A percentile compares a stretch with the other conserved stretches of the same genome.
phyloP scores from a whole-genome alignment of 2,888 invertebrate genomes.

The Selenia dentaria region DNA sequence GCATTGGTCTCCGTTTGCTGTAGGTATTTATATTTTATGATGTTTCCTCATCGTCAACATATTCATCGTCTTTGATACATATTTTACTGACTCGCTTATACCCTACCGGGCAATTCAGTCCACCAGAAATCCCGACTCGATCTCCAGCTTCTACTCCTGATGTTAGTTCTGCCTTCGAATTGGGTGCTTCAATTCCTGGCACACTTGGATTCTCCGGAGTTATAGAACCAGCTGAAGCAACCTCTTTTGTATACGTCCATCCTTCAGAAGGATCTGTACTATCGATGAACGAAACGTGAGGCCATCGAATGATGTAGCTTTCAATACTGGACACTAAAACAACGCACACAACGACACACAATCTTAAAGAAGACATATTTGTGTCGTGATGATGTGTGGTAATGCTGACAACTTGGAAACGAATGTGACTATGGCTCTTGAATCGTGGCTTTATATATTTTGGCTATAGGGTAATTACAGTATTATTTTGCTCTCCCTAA shows the following conservation, averaged over 20 bases:
- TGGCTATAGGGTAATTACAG: background rate
- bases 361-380: slow-evolving; percentile 11
- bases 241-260: background rate
- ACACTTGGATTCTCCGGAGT: background rate
- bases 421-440: background rate
- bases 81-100: background rate
- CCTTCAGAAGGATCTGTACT: background rate
- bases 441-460: background rate
- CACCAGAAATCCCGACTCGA: background rate
- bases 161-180: background rate
- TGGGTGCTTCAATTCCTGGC: background rate
- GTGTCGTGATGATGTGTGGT: background rate
- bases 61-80: no score
- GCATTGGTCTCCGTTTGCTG: no score
- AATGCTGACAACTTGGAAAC: background rate
- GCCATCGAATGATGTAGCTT: background rate
- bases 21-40: no score
- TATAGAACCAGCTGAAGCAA: background rate
- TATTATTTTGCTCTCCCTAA: background rate
- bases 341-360: slow-evolving; percentile 32
- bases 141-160: background rate
- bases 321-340: slow-evolving; percentile 5
- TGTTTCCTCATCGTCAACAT: no score
- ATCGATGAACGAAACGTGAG: background rate
- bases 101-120: background rate